Conservation (phyloP, 2,888 invertebrate species). For the Amaurobius ferox region DNA sequence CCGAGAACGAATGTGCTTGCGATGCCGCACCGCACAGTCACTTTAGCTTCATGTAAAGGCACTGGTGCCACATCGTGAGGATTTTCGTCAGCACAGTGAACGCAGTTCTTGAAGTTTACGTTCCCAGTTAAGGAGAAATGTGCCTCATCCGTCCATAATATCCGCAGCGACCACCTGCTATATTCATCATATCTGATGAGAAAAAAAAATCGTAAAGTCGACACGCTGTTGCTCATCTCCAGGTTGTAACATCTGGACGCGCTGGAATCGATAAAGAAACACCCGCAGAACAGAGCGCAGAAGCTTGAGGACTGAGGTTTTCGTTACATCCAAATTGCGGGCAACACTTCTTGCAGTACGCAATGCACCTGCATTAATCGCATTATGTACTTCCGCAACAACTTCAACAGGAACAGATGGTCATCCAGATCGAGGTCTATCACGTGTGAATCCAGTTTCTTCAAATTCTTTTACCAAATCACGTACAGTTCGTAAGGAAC, state of each 20-base stretch:
- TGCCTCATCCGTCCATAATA: background rate
- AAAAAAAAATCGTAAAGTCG: background rate
- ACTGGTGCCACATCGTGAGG: background rate
- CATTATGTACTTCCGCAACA: no score
- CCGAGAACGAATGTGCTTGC: background rate
- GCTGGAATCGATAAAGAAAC: background rate
- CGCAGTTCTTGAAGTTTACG: background rate
- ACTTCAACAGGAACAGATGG: no score
- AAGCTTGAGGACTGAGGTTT: no score
- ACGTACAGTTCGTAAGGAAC: no score
- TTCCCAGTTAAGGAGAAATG: background rate
- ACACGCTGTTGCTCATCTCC: background rate
- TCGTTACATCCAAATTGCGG: background rate
- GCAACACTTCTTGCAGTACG: no score
- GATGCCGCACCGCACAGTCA: slow-evolving; percentile 1
- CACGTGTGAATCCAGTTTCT: no score
- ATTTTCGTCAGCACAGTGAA: background rate
- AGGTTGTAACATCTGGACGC: background rate
- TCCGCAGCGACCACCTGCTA: background rate
- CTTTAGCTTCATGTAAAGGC: slow-evolving; percentile 18
- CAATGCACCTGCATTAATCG: no score
- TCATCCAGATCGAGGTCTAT: no score
- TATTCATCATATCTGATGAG: background rate
- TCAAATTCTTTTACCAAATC: no score
- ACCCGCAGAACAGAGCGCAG: background rate